Conservation (phyloP, 2,797 vertebrate species). For the Sciurus carolinensis region DNA sequence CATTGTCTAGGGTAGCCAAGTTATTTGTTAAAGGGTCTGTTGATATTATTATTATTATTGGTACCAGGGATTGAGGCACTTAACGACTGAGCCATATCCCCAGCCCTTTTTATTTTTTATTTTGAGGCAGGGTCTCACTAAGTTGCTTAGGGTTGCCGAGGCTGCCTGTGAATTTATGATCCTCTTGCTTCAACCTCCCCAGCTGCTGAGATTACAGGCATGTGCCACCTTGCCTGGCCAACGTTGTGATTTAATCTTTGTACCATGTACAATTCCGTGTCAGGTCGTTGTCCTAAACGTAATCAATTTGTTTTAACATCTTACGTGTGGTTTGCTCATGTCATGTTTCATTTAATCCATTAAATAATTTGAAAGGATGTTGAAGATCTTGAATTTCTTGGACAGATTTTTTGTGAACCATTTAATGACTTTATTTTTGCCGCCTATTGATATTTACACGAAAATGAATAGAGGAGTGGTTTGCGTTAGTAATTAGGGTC, state of each 20-base stretch:
- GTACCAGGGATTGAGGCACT: too few relatives aligned
- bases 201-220: too few relatives aligned
- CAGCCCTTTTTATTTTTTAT: too few relatives aligned
- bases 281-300: conserved; percentile 5
- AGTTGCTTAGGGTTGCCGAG: too few relatives aligned
- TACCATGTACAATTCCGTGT: not conserved
- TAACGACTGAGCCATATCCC: too few relatives aligned
- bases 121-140: too few relatives aligned
- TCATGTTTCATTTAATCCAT: conserved; percentile 9
- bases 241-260: not conserved
- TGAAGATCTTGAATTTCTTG: conserved; percentile 20
- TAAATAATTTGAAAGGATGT: conserved; percentile 37
- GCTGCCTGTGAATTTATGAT: too few relatives aligned
- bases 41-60: not conserved
- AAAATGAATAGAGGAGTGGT: conserved; percentile 3
- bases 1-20: not conserved
- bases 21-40: not conserved
- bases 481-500: conserved; percentile 65
- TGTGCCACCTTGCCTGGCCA: not conserved
- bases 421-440: conserved; percentile 49
- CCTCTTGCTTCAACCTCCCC: too few relatives aligned
- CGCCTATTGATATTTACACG: conserved; percentile 16
- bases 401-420: not conserved
- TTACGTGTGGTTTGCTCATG: conserved; percentile 14
- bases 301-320: not conserved